Conservation (phyloP, 2,797 vertebrate species). For the Uromys caudimaculatus region DNA sequence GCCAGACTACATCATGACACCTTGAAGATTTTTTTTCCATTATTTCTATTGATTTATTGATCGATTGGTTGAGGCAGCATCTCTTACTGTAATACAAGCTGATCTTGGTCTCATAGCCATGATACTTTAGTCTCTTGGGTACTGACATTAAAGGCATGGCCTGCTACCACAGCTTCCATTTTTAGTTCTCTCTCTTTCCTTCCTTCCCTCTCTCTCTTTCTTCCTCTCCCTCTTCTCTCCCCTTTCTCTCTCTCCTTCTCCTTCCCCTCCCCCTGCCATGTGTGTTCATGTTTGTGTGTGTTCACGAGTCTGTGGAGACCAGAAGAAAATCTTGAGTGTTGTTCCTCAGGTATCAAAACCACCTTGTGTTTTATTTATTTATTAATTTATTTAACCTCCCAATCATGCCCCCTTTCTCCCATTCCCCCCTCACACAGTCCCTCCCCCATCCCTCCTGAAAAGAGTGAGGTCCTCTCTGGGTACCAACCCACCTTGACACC, state of each 20-base stretch:
- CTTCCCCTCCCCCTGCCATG: too few relatives aligned
- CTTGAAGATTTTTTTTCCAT: background rate
- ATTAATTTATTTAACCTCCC: background rate
- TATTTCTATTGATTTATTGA: background rate
- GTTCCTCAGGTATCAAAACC: background rate
- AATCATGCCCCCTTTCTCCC: background rate
- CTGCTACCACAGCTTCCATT: background rate
- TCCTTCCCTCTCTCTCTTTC: background rate
- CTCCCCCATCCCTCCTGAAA: background rate
- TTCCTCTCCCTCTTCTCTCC: fast-evolving
- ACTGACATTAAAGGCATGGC: background rate
- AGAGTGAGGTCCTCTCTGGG: background rate
- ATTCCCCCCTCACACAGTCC: background rate
- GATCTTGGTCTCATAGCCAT: background rate
- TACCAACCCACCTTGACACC: background rate
- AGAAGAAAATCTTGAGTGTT: background rate
- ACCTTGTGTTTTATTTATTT: background rate
- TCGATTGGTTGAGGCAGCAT: background rate
- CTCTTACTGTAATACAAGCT: background rate
- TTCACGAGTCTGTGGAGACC: too few relatives aligned
- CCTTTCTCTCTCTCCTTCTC: background rate
- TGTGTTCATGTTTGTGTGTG: background rate
- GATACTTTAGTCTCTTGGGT: background rate
- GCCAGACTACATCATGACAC: background rate
- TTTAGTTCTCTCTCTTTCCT: background rate